Conservation (phyloP, 2,888 invertebrate genomes). For the Eumerus sabulonum region DNA sequence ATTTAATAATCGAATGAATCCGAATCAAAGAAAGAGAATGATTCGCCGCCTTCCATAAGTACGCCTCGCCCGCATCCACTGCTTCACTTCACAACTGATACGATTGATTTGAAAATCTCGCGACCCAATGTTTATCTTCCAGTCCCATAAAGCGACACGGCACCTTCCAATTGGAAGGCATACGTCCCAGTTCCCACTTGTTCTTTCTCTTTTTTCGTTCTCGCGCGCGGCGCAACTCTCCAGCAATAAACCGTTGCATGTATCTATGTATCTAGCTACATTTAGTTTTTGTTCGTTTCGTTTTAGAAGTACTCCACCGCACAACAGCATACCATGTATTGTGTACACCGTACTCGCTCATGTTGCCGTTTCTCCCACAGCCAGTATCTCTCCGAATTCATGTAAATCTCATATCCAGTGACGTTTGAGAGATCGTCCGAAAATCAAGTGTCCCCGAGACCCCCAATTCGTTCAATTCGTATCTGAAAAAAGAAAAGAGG, state of each 20-base stretch:
- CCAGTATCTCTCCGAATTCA: constrained; percentile 43
- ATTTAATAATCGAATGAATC: too few relatives aligned
- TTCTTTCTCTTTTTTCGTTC: constrained; percentile 12
- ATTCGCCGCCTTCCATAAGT: too few relatives aligned
- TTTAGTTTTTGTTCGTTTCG: constrained; percentile 10
- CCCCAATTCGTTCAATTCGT: constrained; percentile 3
- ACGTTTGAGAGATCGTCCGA: constrained; percentile 56
- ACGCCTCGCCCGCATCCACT: too few relatives aligned
- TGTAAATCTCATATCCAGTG: constrained; percentile 57
- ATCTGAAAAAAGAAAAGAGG: too few relatives aligned
- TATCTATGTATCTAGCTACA: constrained; percentile 35
- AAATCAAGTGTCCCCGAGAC: constrained; percentile 26
- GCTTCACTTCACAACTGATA: not conserved
- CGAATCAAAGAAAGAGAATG: too few relatives aligned
- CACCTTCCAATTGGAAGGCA: constrained; percentile 39
- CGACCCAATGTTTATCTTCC: constrained; percentile 35
- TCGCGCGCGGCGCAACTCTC: not conserved
- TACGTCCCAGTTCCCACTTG: not conserved
- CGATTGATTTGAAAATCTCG: not conserved
- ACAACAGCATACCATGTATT: constrained; percentile 7
- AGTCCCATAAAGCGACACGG: constrained; percentile 26
- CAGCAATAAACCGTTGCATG: constrained; percentile 4
- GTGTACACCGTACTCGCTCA: constrained; percentile 31
- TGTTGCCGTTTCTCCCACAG: not conserved
- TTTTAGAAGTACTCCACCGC: constrained; percentile 20